A percentile compares a stretch with the other conserved stretches of the same genome.
phyloP scores from a whole-genome alignment of 1,140 invertebrate genomes.

The Orius insidiosus region DNA sequence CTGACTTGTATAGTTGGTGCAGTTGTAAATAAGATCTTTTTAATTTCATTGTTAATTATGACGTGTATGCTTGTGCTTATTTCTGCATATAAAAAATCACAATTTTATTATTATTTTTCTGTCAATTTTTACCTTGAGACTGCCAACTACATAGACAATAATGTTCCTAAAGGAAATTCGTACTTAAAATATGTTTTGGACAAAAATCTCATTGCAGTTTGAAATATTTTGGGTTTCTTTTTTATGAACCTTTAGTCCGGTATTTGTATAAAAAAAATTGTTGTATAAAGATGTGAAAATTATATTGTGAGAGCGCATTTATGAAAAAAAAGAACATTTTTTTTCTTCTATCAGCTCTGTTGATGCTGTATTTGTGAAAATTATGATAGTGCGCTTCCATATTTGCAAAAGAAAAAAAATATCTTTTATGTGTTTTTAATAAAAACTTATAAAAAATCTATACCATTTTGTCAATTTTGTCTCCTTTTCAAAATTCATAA shows the following conservation, averaged over 20 bases:
- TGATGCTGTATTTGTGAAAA: conserved; percentile 15
- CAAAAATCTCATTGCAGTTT: background rate
- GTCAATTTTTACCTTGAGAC: conserved; percentile 11
- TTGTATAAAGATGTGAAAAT: conserved; percentile 4
- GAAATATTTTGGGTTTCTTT: background rate
- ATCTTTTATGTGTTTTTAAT: conserved; percentile 17
- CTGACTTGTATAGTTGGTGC: background rate
- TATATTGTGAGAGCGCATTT: conserved; percentile 6
- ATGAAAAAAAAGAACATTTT: conserved; percentile 1
- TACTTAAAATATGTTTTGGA: conserved; percentile 10
- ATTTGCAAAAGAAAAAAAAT: conserved; percentile 11
- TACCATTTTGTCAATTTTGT: too few relatives aligned
- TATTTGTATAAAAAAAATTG: background rate
- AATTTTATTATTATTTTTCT: background rate
- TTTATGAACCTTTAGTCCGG: background rate
- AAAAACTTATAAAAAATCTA: conserved; percentile 10
- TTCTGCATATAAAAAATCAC: background rate
- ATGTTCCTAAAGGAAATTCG: conserved; percentile 14
- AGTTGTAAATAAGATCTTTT: conserved; percentile 1
- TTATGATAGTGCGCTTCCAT: conserved; percentile 16
- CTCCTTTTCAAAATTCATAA: too few relatives aligned
- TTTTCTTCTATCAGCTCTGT: conserved; percentile 7
- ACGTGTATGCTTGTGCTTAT: background rate
- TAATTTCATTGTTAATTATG: background rate
- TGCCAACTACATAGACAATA: conserved; percentile 15